A percentile compares a stretch with the other conserved stretches of the same genome.
phyloP scores from a whole-genome alignment of 2,113 vertebrate species.

The Platichthys flesus region DNA sequence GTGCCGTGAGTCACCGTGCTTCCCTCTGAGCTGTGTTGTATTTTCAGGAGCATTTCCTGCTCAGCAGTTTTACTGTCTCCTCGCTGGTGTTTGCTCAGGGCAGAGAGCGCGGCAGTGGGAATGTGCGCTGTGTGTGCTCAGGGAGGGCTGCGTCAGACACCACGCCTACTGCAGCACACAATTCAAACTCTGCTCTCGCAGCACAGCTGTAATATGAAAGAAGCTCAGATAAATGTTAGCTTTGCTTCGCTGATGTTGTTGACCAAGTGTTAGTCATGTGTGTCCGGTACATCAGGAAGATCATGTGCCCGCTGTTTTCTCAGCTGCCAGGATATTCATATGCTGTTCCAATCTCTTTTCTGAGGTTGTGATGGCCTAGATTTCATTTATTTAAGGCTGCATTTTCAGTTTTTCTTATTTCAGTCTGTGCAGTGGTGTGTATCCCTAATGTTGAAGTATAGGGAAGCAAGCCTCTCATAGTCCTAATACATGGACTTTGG shows the following conservation, averaged over 20 bases:
- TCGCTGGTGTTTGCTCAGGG: constrained; percentile 69
- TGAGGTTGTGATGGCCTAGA: no score
- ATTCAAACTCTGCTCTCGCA: not conserved
- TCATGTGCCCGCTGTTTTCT: not conserved
- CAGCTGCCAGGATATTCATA: not conserved
- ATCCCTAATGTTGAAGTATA: no score
- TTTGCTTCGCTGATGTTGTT: constrained; percentile 31
- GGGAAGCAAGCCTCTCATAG: no score
- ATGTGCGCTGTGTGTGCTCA: constrained; percentile 71
- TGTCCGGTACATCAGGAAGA: not conserved
- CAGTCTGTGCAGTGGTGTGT: no score
- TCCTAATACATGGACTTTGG: no score
- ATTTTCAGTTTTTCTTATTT: no score
- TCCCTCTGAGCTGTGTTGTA: constrained; percentile 24
- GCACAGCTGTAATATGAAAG: not conserved
- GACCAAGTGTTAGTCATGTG: constrained; percentile 31
- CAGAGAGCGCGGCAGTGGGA: constrained; percentile 37
- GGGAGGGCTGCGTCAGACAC: constrained; percentile 60
- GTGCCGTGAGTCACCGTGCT: constrained; percentile 37
- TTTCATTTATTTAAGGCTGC: no score
- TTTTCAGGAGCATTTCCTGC: constrained; percentile 18
- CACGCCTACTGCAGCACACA: constrained; percentile 51
- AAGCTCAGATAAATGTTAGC: constrained; percentile 51
- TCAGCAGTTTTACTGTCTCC: constrained; percentile 49
- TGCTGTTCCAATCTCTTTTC: not conserved